A percentile compares a stretch with the other conserved stretches of the same genome.
These are phyloP conservation scores for Eupithecia subfuscata DNA, from an alignment of 2,888 invertebrate species.

Conservation along the genomic window DNA sequence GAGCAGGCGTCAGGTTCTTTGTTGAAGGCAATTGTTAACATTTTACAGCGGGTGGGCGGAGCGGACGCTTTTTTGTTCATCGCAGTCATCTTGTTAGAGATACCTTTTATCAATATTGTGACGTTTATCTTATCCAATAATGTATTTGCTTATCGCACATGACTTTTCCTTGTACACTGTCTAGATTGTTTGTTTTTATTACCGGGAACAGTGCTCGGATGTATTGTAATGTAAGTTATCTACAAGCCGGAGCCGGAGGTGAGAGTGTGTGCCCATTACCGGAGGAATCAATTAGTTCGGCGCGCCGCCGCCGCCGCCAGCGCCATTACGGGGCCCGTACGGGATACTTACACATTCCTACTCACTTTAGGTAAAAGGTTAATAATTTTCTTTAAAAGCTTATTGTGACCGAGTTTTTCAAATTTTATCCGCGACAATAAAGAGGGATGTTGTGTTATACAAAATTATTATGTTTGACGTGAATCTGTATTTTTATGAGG, in stretches of 20 bases:
- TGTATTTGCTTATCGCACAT: background rate
- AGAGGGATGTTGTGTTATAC: background rate
- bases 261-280: constrained; percentile 29
- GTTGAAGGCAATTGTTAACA: background rate
- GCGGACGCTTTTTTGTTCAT: background rate
- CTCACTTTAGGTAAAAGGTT: background rate
- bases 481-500: no score
- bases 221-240: constrained; percentile 5
- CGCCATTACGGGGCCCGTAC: constrained; percentile 7
- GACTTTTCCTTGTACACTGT: background rate
- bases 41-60: background rate
- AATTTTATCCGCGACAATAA: background rate
- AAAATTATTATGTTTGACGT: no score
- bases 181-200: constrained; percentile 6
- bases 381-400: background rate
- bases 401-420: background rate
- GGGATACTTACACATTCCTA: constrained; percentile 10
- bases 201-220: background rate
- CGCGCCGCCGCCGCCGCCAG: constrained; percentile 50
- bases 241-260: constrained; percentile 17
- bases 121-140: background rate
- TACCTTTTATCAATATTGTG: background rate
- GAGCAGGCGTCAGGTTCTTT: background rate
- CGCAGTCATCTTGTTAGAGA: background rate
- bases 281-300: constrained; percentile 61